phyloP scores from a whole-genome alignment of 2,113 vertebrate genomes.

The Ranitomeya imitator region DNA sequence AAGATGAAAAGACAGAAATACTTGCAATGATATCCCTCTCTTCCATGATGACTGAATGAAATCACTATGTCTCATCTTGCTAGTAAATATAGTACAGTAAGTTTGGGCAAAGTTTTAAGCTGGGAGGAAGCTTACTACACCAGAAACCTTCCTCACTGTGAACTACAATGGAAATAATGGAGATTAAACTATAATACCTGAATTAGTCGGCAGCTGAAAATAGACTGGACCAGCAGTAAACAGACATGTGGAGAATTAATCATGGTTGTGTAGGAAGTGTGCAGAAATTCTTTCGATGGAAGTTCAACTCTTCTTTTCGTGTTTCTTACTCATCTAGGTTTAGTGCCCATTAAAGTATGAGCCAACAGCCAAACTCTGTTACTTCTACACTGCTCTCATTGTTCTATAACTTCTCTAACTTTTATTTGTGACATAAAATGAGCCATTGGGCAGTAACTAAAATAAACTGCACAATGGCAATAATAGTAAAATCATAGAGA shows the following conservation, averaged over 20 bases:
- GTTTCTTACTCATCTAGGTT: no score
- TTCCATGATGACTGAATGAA: neutral
- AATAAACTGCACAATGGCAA: neutral
- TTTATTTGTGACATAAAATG: neutral
- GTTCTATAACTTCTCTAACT: neutral
- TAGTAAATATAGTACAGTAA: neutral
- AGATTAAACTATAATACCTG: neutral
- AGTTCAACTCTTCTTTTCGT: neutral
- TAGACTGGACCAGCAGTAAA: no score
- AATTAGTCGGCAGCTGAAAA: neutral
- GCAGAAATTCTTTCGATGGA: neutral
- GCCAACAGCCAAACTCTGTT: no score
- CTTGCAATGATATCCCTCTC: neutral
- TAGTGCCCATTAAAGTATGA: no score
- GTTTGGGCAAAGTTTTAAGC: neutral
- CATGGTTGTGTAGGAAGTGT: no score
- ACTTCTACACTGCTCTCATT: neutral
- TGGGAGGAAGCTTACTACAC: neutral
- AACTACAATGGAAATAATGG: neutral
- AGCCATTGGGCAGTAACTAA: neutral
- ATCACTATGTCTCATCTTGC: neutral
- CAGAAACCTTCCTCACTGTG: neutral
- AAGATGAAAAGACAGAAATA: neutral
- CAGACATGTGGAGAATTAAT: no score
- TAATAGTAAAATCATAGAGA: no score